Evolutionary conservation across 2,888 invertebrate genomes (phyloP).

Genomic region (Peribatodes rhomboidaria): DNA sequence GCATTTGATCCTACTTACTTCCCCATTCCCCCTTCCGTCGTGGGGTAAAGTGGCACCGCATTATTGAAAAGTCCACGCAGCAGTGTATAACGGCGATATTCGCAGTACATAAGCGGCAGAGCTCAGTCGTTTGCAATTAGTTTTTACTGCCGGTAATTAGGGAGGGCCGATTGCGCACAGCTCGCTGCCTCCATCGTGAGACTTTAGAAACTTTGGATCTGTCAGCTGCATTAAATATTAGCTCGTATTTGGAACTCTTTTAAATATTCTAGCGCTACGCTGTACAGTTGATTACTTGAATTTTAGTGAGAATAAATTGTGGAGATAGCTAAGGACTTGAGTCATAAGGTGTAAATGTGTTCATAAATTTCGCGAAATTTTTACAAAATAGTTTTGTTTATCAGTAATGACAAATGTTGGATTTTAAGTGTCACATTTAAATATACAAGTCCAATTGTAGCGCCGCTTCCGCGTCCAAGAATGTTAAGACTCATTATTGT

Average conservation of each 20-base stretch:
- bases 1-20: too few relatives aligned
- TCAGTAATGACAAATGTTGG: too few relatives aligned
- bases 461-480: too few relatives aligned
- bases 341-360: background rate
- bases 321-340: background rate
- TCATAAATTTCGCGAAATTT: background rate
- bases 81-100: slow-evolving; percentile 58
- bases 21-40: too few relatives aligned
- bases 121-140: slow-evolving; percentile 74
- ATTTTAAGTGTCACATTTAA: too few relatives aligned
- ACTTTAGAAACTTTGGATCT: slow-evolving; percentile 52
- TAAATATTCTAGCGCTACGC: background rate
- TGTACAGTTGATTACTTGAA: background rate
- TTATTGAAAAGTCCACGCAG: slow-evolving; percentile 46
- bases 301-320: background rate
- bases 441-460: too few relatives aligned
- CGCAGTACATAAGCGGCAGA: slow-evolving; percentile 50
- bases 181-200: slow-evolving; percentile 58
- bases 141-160: slow-evolving; percentile 82
- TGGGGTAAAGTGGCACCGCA: slow-evolving; percentile 9
- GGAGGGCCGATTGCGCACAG: slow-evolving; percentile 75
- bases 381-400: too few relatives aligned
- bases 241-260: slow-evolving; percentile 12
- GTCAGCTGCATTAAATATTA: slow-evolving; percentile 30
- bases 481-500: too few relatives aligned